Evolutionary conservation across 2,113 vertebrate species (phyloP).

Genomic region (Paramormyrops kingsleyae): DNA sequence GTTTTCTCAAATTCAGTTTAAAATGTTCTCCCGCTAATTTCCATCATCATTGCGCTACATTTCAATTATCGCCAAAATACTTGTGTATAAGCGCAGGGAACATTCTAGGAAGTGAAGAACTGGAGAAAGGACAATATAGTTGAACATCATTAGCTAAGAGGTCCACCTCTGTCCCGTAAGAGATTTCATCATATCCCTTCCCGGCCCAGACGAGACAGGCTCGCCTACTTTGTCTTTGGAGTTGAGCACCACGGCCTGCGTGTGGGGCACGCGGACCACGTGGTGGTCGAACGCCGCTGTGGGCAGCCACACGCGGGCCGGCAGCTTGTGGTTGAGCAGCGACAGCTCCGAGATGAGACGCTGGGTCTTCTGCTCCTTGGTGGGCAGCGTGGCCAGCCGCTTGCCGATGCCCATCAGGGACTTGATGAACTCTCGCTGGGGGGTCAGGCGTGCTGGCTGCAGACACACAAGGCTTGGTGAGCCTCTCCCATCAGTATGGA

Average conservation of each 20-base stretch:
- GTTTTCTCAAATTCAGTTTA: too few relatives aligned
- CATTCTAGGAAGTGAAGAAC: not conserved
- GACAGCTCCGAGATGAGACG: conserved; percentile 87
- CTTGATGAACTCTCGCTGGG: conserved; percentile 90
- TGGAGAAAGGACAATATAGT: not conserved
- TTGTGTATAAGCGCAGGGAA: not conserved
- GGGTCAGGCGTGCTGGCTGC: conserved; percentile 80
- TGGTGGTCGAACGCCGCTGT: conserved; percentile 85
- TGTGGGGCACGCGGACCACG: conserved; percentile 85
- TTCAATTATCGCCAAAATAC: not conserved
- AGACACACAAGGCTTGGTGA: not conserved
- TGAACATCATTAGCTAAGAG: not conserved
- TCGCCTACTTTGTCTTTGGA: conserved; percentile 85
- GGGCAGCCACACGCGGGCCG: conserved; percentile 85
- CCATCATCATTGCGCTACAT: not conserved
- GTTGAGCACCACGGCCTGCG: conserved; percentile 89
- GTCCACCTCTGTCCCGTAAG: too few relatives aligned
- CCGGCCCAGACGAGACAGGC: not conserved
- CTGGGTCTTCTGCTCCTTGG: conserved; percentile 94
- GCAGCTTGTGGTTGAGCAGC: conserved; percentile 91
- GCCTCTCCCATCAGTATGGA: not conserved
- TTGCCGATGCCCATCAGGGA: conserved; percentile 90
- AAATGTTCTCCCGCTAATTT: too few relatives aligned
- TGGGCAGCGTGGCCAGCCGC: conserved; percentile 85
- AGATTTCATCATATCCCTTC: not conserved